Conservation (phyloP, 2,797 vertebrate species). For the Pipistrellus pygmaeus region DNA sequence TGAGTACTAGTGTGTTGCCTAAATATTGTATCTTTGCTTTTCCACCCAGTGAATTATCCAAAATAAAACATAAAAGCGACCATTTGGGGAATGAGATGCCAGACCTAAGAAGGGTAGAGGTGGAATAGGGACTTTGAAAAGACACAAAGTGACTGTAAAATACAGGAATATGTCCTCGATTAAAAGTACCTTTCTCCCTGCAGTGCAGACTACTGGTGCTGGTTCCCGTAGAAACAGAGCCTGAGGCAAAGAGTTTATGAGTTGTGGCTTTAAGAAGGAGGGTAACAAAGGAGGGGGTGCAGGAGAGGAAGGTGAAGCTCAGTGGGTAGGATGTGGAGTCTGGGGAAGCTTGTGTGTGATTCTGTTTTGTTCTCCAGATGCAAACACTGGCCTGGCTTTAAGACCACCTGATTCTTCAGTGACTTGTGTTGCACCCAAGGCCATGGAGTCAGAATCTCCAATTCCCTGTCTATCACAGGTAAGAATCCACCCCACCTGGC, state of each 20-base stretch:
- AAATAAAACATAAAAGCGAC: constrained; percentile 66
- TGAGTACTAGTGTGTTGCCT: constrained; percentile 59
- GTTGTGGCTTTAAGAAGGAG: neutral
- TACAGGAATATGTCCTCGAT: neutral
- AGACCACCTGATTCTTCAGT: neutral
- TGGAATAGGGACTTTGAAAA: neutral
- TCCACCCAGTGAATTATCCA: constrained; percentile 30
- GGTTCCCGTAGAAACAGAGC: neutral
- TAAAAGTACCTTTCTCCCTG: neutral
- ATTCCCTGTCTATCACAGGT: neutral
- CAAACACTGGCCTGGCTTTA: neutral
- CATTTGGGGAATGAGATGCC: constrained; percentile 6
- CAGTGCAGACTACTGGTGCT: neutral
- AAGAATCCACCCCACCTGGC: neutral
- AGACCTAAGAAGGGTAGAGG: neutral
- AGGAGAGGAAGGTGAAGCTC: neutral
- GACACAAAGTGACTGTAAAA: neutral
- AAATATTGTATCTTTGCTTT: constrained; percentile 56
- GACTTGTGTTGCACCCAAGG: neutral
- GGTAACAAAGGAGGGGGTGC: neutral
- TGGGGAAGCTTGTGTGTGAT: neutral
- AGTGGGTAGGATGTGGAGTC: neutral
- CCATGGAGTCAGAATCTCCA: neutral
- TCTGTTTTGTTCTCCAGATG: neutral
- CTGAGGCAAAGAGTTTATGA: neutral